phyloP scores from a whole-genome alignment of 2,888 invertebrate species.

The Epinotia nisella region DNA sequence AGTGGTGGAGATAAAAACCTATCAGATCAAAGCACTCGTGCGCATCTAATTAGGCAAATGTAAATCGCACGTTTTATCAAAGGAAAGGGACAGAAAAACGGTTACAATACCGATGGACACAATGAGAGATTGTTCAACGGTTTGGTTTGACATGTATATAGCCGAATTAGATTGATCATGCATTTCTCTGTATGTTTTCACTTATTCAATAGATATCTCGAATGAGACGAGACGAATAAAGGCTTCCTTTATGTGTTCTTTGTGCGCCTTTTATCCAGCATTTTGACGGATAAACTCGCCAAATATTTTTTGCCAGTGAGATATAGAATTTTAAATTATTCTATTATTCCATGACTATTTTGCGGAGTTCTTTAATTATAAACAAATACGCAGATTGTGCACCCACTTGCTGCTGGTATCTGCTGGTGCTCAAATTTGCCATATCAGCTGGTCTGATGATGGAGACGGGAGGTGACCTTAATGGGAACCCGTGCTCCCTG shows the following conservation, averaged over 20 bases:
- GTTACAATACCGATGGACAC: conserved; percentile 5
- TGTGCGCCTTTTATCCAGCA: neutral
- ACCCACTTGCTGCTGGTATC: no score
- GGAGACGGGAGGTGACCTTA: no score
- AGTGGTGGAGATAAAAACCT: conserved; percentile 29
- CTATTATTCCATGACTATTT: no score
- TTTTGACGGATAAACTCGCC: no score
- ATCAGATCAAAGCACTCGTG: conserved; percentile 41
- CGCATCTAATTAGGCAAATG: conserved; percentile 42
- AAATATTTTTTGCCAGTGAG: no score
- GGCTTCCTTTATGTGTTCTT: neutral
- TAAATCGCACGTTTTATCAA: conserved; percentile 39
- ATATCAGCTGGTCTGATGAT: no score
- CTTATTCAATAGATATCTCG: neutral
- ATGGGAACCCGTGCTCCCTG: no score
- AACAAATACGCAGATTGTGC: no score
- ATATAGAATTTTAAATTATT: no score
- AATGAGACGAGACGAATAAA: neutral
- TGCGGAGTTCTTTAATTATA: no score
- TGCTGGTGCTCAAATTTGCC: no score
- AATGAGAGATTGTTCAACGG: conserved; percentile 4
- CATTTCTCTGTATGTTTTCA: no score
- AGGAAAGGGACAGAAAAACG: conserved; percentile 27
- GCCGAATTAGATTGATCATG: neutral
- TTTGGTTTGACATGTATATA: conserved; percentile 8